Evolutionary conservation across 2,888 invertebrate species (phyloP).

Genomic region (Phortica magna): DNA sequence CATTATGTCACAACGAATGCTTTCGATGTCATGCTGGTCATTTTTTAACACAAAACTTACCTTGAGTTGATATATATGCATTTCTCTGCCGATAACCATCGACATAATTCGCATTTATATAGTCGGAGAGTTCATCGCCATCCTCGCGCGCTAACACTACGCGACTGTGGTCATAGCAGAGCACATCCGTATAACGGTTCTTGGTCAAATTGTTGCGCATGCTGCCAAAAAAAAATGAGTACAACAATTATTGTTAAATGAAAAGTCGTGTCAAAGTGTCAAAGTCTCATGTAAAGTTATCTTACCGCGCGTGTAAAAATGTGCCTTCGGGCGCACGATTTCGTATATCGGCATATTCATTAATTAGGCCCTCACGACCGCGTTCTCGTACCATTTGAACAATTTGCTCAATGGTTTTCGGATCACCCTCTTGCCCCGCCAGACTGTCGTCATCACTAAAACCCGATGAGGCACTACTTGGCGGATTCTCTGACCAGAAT

Average conservation of each 20-base stretch:
- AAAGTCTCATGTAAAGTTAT: neutral
- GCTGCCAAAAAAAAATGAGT: constrained; percentile 76
- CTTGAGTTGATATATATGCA: constrained; percentile 98
- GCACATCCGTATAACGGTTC: constrained; percentile 96
- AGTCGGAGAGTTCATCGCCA: constrained; percentile 88
- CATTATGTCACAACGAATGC: neutral
- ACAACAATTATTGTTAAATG: neutral
- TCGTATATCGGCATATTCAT: constrained; percentile 93
- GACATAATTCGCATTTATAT: constrained; percentile 98
- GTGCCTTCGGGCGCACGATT: constrained; percentile 90
- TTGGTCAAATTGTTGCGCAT: constrained; percentile 86
- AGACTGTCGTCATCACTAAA: constrained; percentile 95
- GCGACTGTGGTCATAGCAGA: constrained; percentile 97
- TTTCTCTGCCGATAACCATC: constrained; percentile 98
- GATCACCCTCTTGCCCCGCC: constrained; percentile 84
- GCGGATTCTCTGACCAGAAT: constrained; percentile 81
- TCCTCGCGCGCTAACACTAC: constrained; percentile 88
- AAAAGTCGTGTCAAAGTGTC: constrained; percentile 87
- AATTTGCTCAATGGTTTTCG: constrained; percentile 84
- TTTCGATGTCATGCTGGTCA: constrained; percentile 21
- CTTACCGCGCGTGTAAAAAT: constrained; percentile 90
- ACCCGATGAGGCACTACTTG: constrained; percentile 87
- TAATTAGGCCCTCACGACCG: constrained; percentile 88
- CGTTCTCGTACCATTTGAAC: constrained; percentile 83
- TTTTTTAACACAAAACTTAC: constrained; percentile 80